Base-by-base conservation (phyloP, 2,113 vertebrate genomes). In the Symphodus melops region DNA sequence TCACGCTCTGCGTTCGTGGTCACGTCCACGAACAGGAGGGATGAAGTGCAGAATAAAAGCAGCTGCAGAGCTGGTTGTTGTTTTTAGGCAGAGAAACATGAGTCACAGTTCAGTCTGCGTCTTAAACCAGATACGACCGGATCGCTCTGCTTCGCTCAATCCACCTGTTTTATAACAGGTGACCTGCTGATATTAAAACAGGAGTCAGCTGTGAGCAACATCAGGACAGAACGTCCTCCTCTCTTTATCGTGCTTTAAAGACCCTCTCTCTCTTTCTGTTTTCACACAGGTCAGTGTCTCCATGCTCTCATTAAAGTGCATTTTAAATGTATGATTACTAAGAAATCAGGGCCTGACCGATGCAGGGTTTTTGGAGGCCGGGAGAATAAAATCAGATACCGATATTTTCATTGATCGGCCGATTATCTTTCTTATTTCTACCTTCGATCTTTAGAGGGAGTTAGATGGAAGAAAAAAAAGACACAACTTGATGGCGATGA, bases 71-170 rank as follows among this genome's bases (percentile, higher is more conserved):
- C 49, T 48, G 28, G 28, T 33, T n/a, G n/a, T n/a, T n/a, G n/a
- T 46, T 33, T 49, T 37, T 4, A 12, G 49, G 33, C n/a, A 8
- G 33, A n/a, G 9, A 53, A 74, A 49, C 58, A 65, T 76, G 76
- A 79, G 41, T 79, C 75, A 79, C 54, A 23, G 58, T 64, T 55
- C 48, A 66, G 67, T 62, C 9, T 46, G 62, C 28, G 28, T 33
- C 28, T 63, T 12, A 52, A 85, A 82, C 75, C 66, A 75, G 79
- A 79, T 64, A 58, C 11, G 60, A 72, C 71, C 75, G 64, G 75
- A 79, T 79, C 62, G 44, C 17, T n/a, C 75, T 67, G 74, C 73
- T 61, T 7, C 25, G 55, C 74, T 79, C 52, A 54, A 54, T 44
- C 52, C 68, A 64, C 71, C 65, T 60, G 63, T 53, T 82, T 53